Evolutionary conservation across 2,113 vertebrate species (phyloP), one percentile per base, ranked within the genome.

Genomic region (Empidonax traillii): DNA sequence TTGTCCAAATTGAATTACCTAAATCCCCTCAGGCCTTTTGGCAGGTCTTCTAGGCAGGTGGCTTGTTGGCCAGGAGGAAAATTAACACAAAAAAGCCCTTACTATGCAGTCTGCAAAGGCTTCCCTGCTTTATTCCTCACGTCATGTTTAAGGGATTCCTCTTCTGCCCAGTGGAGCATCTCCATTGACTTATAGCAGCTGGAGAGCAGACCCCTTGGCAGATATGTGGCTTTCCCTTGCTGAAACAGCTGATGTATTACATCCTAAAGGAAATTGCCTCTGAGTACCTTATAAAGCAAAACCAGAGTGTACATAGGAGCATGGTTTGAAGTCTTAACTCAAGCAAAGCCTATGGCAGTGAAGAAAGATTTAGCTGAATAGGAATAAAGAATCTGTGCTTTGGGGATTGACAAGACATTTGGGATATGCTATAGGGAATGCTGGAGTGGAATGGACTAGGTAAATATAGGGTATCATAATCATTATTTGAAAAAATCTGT

Each of bases 181-280:
- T 92, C 85, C 72, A 56, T 22, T 95, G 92, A 93, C 92, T 95
- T 90, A 91, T 3, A 77, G 78, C 78, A 93, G 55, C 67, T 80
- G 59, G 59, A 93, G 61, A 86, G 52, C 56, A 93, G 72, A 77
- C 33, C 43, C 52, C 73, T 81, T 66, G 73, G 63, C 51, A 86
- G 71, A 88, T 80, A 82, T 22, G 59, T 80, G 31, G 24, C 27
- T 88, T 86, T 95, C 81, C 39, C 52, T 85, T 81, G 47, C 59
- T 90, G 67, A 89, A 95, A 76, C 55, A 80, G 68, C 74, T 90
- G 85, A 96, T 77, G 33, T 74, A 83, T 91, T 93, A 88, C 47
- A 88, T 67, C 65, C 87, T 68, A 59, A 52, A 92, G 85, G 65
- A 96, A 95, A 94, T 3, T 85, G 47, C 39, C 63, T 84, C 27